phyloP scores from a whole-genome alignment of 2,113 vertebrate species.

The Motacilla tschutschensis region DNA sequence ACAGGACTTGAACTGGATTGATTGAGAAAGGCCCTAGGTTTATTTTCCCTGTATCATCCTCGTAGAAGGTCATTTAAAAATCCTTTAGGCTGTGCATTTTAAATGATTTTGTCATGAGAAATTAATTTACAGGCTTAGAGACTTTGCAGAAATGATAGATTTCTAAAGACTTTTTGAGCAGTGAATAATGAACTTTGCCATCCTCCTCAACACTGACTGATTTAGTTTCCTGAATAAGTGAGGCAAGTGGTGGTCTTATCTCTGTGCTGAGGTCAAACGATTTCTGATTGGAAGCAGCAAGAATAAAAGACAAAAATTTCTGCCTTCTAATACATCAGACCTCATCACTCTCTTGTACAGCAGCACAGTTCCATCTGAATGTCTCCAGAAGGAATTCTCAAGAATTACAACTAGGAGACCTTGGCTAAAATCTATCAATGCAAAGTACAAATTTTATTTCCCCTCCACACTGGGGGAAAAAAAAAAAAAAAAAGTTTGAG shows the following conservation, averaged over 20 bases:
- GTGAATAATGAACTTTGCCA: conserved; percentile 52
- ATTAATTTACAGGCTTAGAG: conserved; percentile 41
- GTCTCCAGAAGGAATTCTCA: neutral
- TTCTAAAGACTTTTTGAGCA: conserved; percentile 22
- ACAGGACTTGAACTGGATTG: neutral
- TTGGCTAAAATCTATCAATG: neutral
- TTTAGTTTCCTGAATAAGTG: conserved; percentile 1
- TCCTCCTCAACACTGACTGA: neutral
- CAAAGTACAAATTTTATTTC: neutral
- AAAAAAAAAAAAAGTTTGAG: neutral
- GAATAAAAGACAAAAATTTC: neutral
- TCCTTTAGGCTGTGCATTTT: conserved; percentile 30
- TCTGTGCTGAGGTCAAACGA: neutral
- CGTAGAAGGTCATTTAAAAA: conserved; percentile 39
- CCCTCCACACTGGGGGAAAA: neutral
- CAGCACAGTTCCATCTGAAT: neutral
- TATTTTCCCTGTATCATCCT: neutral
- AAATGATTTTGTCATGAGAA: conserved; percentile 51
- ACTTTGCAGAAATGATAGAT: conserved; percentile 33
- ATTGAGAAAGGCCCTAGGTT: neutral
- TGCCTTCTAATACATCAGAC: neutral
- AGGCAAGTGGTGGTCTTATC: neutral
- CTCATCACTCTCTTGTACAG: neutral
- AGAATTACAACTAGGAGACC: neutral
- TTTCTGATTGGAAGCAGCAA: neutral